Base-by-base conservation (phyloP, 1,140 invertebrate genomes). In the Drosophila bocki region DNA sequence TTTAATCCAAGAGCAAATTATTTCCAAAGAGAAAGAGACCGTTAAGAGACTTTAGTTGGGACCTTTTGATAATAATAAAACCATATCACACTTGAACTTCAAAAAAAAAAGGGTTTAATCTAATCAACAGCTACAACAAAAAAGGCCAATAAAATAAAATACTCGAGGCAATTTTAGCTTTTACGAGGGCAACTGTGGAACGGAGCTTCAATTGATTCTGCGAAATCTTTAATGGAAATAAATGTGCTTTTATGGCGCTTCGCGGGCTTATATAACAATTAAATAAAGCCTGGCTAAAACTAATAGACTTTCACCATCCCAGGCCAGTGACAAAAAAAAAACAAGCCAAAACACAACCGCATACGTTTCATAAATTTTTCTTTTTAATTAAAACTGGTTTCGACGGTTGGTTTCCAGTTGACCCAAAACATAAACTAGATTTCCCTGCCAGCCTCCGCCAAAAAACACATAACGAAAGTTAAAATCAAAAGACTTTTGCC, bases 331-430 rank as follows among this genome's bases (percentile, higher is more conserved):
- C 65, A 72, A 71, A 59, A 65, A 71, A 59, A 65, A 61, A 33
- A 22, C 2, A 48, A 57, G 29, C 17, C 22, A 64, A 47, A 58
- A 71, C 69, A 63, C 51, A 41, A 58, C 57, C 62, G 61, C 67
- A 70, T 47, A 70, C 53, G 59, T 71, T 75, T 83, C 45, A 86
- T 86, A 78, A 61, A 68, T 80, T 76, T 88, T 71, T 70, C 45
- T 62, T 65, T 84, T 90, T 90, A 84, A 88, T 88, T 87, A 84
- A 90, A 88, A 88, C 84, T 90, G 68, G 84, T 88, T 88, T 62
- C 22, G 17, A 51, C 54, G 44, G 19, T 56, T 56, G 53, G 41
- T 62, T 51, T 65, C 47, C 58, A 76, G 53, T 74, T 85, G 78
- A 85, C 82, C 82, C 78, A 86, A 85, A 86, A 86, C 74, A 61